phyloP scores from a whole-genome alignment of 2,797 vertebrate species.

The Orestias chungarensis region DNA sequence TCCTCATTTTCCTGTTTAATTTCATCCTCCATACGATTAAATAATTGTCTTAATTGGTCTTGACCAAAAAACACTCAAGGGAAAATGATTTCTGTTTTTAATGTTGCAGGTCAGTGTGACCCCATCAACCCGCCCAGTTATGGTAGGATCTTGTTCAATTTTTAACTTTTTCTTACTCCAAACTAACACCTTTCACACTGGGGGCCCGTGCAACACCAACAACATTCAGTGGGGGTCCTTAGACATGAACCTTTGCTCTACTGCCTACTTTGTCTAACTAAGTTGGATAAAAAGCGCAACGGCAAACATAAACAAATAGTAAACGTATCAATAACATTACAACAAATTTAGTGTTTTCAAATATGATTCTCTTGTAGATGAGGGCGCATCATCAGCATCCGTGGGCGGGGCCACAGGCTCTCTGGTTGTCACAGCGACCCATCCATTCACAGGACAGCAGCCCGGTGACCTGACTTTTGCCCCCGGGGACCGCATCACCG shows the following conservation, averaged over 20 bases:
- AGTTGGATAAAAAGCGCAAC: too few relatives aligned
- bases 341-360: too few relatives aligned
- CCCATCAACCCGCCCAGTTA: not conserved
- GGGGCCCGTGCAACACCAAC: too few relatives aligned
- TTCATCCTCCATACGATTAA: not conserved
- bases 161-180: not conserved
- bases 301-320: too few relatives aligned
- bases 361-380: slow-evolving; percentile 14
- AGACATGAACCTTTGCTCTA: too few relatives aligned
- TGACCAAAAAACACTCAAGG: too few relatives aligned
- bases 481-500: slow-evolving; percentile 88
- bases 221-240: too few relatives aligned
- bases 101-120: slow-evolving; percentile 1
- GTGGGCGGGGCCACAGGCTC: slow-evolving; percentile 42
- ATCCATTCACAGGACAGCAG: slow-evolving; percentile 88
- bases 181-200: too few relatives aligned
- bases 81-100: not conserved
- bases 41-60: too few relatives aligned
- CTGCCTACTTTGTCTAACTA: too few relatives aligned
- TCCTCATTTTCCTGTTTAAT: not conserved
- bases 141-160: not conserved
- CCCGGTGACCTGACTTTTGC: slow-evolving; percentile 90
- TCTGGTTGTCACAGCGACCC: slow-evolving; percentile 87
- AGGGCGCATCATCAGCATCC: not conserved
- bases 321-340: too few relatives aligned